Conservation (phyloP, 2,888 invertebrate species). For the Spisula solida region DNA sequence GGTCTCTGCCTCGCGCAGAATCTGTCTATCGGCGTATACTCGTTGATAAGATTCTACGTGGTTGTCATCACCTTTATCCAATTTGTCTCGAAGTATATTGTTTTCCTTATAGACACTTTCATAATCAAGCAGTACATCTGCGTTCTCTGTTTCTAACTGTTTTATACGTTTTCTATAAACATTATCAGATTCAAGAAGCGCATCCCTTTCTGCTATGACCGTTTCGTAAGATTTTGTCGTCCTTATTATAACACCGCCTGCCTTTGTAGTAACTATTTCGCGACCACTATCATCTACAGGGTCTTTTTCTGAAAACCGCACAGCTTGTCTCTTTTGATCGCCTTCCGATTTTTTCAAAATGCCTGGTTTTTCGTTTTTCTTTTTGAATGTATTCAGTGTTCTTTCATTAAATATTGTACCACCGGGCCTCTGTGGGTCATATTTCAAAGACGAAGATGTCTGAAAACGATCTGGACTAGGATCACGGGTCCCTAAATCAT, state of each 20-base stretch:
- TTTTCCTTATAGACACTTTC: slow-evolving; percentile 68
- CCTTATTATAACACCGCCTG: slow-evolving; percentile 53
- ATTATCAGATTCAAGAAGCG: slow-evolving; percentile 62
- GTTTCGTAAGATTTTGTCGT: slow-evolving; percentile 65
- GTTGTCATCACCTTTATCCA: slow-evolving; percentile 68
- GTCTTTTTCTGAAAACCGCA: slow-evolving; percentile 29
- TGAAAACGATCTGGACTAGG: slow-evolving; percentile 43
- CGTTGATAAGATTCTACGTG: slow-evolving; percentile 69
- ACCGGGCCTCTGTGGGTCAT: slow-evolving; percentile 62
- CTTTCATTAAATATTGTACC: slow-evolving; percentile 67
- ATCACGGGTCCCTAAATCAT: slow-evolving; percentile 41
- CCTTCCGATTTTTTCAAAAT: slow-evolving; percentile 45
- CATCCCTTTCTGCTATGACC: slow-evolving; percentile 66
- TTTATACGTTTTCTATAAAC: slow-evolving; percentile 62
- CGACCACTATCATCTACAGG: slow-evolving; percentile 35
- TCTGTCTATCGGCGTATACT: slow-evolving; percentile 65
- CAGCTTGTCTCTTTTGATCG: slow-evolving; percentile 32
- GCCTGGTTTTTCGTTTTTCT: slow-evolving; percentile 44
- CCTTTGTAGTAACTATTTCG: slow-evolving; percentile 56
- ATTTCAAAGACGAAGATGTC: slow-evolving; percentile 14
- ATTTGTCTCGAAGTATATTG: slow-evolving; percentile 63
- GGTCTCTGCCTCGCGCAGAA: slow-evolving; percentile 67
- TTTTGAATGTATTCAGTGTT: slow-evolving; percentile 63
- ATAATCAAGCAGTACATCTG: slow-evolving; percentile 64
- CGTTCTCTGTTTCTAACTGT: slow-evolving; percentile 62